Conservation (phyloP, 2,888 invertebrate genomes). For the Epinotia brunnichana region DNA sequence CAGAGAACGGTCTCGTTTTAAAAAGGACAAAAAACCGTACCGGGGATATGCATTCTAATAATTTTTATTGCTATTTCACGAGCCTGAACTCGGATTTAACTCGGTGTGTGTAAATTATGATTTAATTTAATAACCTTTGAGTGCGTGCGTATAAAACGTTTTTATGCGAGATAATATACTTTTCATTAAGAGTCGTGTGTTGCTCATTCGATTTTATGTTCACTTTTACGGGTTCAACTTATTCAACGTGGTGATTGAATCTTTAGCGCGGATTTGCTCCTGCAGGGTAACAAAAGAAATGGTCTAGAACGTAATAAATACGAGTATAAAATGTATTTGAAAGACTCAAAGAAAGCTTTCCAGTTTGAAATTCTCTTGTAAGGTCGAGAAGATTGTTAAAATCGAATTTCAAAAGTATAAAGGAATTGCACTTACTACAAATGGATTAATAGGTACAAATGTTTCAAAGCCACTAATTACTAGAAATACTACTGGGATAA, state of each 20-base stretch:
- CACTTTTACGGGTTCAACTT: conserved; percentile 66
- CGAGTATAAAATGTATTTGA: conserved; percentile 19
- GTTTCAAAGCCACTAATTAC: conserved; percentile 49
- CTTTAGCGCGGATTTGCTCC: conserved; percentile 58
- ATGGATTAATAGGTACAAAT: conserved; percentile 58
- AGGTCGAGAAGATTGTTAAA: conserved; percentile 41
- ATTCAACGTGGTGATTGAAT: conserved; percentile 61
- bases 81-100: conserved; percentile 76
- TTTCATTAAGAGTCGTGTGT: conserved; percentile 78
- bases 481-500: conserved; percentile 26
- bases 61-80: conserved; percentile 78
- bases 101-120: conserved; percentile 80
- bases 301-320: conserved; percentile 13
- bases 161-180: conserved; percentile 80
- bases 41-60: conserved; percentile 68
- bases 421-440: conserved; percentile 54
- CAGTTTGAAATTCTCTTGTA: conserved; percentile 20
- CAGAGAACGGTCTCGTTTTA: conserved; percentile 63
- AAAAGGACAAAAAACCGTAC: conserved; percentile 61
- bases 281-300: conserved; percentile 43
- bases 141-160: conserved; percentile 76
- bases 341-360: conserved; percentile 23
- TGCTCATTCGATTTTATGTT: conserved; percentile 71
- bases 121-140: conserved; percentile 81
- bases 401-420: conserved; percentile 54